These are phyloP conservation scores for Pantherophis guttatus DNA, from an alignment of 2,113 vertebrate genomes.

Conservation along the genomic window DNA sequence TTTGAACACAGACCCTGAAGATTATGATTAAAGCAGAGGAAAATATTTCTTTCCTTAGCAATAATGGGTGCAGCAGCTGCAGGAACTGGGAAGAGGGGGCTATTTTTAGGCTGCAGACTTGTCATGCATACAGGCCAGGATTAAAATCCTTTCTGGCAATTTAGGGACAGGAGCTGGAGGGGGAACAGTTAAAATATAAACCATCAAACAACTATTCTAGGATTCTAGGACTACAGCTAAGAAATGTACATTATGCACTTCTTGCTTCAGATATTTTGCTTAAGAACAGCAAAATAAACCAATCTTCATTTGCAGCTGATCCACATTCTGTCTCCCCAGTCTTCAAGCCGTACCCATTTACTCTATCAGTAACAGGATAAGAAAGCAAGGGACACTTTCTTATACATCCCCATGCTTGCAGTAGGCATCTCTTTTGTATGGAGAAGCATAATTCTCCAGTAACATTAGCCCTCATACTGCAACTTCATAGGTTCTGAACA, in stretches of 20 bases:
- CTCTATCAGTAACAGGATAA: neutral
- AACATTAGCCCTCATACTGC: neutral
- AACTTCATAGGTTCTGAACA: neutral
- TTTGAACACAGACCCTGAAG: conserved; percentile 6
- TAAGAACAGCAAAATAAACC: neutral
- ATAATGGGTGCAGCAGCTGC: conserved; percentile 42
- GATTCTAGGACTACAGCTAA: conserved; percentile 14
- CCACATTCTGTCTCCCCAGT: neutral
- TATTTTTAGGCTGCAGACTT: conserved; percentile 61
- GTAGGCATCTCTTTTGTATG: neutral
- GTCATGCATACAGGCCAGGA: conserved; percentile 38
- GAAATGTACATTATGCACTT: neutral
- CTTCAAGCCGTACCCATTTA: neutral
- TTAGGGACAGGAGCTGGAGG: neutral
- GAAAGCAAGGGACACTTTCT: neutral
- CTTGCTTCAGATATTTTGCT: neutral
- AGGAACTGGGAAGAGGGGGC: conserved; percentile 47
- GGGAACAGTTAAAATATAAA: neutral
- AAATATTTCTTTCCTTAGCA: conserved; percentile 34
- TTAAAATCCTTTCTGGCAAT: conserved; percentile 35
- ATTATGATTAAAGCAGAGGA: neutral
- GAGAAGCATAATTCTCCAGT: neutral
- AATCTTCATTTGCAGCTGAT: conserved; percentile 11
- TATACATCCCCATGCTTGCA: neutral
- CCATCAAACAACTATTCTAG: conserved; percentile 10